These are phyloP conservation scores for Mercenaria mercenaria DNA, from an alignment of 1,140 invertebrate species.

Conservation along the genomic window DNA sequence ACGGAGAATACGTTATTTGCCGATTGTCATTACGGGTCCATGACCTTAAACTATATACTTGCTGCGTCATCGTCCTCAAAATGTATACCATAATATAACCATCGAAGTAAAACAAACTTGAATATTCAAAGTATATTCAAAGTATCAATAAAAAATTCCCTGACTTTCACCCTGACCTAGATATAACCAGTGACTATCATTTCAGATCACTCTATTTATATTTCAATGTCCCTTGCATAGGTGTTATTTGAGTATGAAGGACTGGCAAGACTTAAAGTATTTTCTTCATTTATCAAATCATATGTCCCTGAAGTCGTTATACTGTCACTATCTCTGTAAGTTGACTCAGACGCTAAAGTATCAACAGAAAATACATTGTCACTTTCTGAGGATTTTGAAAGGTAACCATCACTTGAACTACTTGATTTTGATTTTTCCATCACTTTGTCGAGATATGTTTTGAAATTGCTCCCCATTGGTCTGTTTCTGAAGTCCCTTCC, in stretches of 20 bases:
- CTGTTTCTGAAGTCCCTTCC: constrained; percentile 40
- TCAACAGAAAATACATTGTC: not conserved
- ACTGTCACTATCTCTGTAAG: constrained; percentile 4
- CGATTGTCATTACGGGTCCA: no score
- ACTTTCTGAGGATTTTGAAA: not conserved
- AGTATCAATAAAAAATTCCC: no score
- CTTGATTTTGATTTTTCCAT: constrained; percentile 25
- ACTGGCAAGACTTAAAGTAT: not conserved
- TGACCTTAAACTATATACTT: no score
- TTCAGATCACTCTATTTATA: not conserved
- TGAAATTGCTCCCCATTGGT: constrained; percentile 40
- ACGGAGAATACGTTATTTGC: no score
- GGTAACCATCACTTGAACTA: constrained; percentile 3
- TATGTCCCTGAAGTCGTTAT: not conserved
- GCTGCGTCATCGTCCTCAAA: no score
- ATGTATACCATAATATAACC: no score
- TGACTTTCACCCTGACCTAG: no score
- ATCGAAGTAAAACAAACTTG: no score
- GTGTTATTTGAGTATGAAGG: not conserved
- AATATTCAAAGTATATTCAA: no score
- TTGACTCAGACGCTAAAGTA: not conserved
- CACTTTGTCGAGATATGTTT: constrained; percentile 23
- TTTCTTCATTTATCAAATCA: constrained; percentile 12
- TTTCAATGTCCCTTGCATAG: not conserved
- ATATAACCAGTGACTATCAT: no score